Evolutionary conservation across 1,140 invertebrate species (phyloP).

Genomic region (Teleogryllus occipitalis): DNA sequence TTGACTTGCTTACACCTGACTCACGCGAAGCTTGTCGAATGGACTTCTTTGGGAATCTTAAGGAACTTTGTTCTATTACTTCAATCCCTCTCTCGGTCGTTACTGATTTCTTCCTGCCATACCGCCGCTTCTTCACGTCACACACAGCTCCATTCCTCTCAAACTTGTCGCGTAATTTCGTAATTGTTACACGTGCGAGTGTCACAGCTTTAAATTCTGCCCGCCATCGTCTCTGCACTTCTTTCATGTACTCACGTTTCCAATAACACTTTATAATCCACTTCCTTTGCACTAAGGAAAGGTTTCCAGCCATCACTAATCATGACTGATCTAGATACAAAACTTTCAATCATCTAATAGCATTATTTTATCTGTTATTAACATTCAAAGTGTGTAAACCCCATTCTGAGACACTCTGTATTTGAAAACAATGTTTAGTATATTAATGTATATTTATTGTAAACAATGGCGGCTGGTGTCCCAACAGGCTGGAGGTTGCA

Average conservation of each 20-base stretch:
- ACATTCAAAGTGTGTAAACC: background rate
- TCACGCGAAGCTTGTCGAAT: background rate
- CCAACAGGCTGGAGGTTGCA: too few species aligned
- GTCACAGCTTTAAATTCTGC: background rate
- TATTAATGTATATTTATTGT: too few species aligned
- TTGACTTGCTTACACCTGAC: background rate
- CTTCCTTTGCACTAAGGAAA: background rate
- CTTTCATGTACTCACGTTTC: background rate
- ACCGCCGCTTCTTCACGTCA: too few species aligned
- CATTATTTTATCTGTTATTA: background rate
- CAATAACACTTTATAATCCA: background rate
- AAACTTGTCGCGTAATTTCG: conserved; percentile 5
- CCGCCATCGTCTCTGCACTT: background rate
- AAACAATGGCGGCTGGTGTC: too few species aligned
- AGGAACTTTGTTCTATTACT: background rate
- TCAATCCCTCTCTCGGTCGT: background rate
- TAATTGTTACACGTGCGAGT: background rate
- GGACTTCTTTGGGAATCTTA: background rate
- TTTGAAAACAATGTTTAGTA: too few species aligned
- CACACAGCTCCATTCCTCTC: too few species aligned
- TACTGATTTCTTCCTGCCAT: too few species aligned
- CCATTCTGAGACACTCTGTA: too few species aligned
- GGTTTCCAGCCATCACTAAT: background rate
- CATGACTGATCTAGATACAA: background rate
- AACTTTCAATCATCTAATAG: background rate